Evolutionary conservation across 2,113 vertebrate species (phyloP).

Genomic region (Balaenoptera acutorostrata): DNA sequence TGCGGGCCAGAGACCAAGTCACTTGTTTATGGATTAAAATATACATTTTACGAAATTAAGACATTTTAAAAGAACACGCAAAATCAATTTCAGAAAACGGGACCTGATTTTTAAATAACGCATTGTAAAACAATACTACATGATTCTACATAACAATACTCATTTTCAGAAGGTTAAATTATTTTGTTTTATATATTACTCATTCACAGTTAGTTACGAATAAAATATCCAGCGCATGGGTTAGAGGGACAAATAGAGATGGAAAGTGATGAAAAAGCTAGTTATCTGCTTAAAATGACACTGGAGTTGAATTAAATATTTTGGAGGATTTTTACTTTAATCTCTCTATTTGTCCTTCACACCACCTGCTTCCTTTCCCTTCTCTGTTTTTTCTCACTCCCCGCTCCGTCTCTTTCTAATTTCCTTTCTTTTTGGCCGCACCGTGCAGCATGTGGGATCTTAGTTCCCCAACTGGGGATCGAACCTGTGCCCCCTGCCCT

Average conservation of each 20-base stretch:
- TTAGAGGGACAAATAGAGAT: not conserved
- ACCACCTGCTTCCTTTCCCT: not conserved
- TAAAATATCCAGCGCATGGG: not conserved
- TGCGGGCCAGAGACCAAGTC: accelerated
- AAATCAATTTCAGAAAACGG: not conserved
- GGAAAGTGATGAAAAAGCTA: not conserved
- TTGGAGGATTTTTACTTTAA: not conserved
- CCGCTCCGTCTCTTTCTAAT: not conserved
- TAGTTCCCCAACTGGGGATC: not conserved
- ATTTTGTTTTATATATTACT: not conserved
- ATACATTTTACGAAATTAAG: not conserved
- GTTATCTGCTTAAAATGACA: not conserved
- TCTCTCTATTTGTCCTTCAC: not conserved
- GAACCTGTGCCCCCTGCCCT: not conserved
- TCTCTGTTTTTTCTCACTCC: not conserved
- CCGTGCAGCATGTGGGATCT: not conserved
- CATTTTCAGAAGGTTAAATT: not conserved
- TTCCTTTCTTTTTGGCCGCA: not conserved
- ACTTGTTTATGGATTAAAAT: not conserved
- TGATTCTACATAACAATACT: not conserved
- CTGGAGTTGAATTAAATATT: not conserved
- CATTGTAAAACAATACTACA: not conserved
- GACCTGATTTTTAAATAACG: not conserved
- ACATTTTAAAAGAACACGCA: not conserved
- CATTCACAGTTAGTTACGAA: not conserved